phyloP scores from a whole-genome alignment of 2,113 vertebrate species.

The Gavia stellata region DNA sequence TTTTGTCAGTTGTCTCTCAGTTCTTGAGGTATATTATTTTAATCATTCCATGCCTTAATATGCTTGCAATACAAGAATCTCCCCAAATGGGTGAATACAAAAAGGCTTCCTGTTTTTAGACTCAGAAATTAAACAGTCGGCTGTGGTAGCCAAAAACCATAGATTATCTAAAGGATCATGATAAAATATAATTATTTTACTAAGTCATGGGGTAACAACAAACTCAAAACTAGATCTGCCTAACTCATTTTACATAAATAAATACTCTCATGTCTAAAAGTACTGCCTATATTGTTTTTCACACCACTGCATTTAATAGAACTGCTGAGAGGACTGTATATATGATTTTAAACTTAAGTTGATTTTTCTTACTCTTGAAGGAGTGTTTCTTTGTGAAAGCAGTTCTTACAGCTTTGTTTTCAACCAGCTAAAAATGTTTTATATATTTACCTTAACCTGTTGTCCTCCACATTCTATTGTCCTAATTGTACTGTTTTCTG shows the following conservation, averaged over 20 bases:
- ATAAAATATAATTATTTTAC: conserved; percentile 75
- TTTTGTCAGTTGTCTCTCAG: conserved; percentile 94
- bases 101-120: conserved; percentile 79
- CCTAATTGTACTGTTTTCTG: conserved; percentile 99
- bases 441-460: conserved; percentile 93
- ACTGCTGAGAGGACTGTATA: conserved; percentile 97
- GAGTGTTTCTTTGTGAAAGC: conserved; percentile 89
- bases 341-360: conserved; percentile 90
- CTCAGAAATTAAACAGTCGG: conserved; percentile 85
- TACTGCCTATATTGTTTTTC: conserved; percentile 95
- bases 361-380: conserved; percentile 88
- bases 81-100: conserved; percentile 72
- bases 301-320: conserved; percentile 99
- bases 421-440: conserved; percentile 87
- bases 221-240: conserved; percentile 70
- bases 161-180: conserved; percentile 77
- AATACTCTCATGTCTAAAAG: conserved; percentile 88
- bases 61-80: conserved; percentile 90
- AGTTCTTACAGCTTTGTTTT: conserved; percentile 91
- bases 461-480: conserved; percentile 97
- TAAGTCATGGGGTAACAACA: conserved; percentile 72
- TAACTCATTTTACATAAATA: conserved; percentile 88
- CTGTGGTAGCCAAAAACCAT: conserved; percentile 94
- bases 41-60: conserved; percentile 99
- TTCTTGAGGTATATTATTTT: conserved; percentile 96